Conservation (phyloP, 2,888 invertebrate genomes). For the Leptinotarsa rubiginosa region DNA sequence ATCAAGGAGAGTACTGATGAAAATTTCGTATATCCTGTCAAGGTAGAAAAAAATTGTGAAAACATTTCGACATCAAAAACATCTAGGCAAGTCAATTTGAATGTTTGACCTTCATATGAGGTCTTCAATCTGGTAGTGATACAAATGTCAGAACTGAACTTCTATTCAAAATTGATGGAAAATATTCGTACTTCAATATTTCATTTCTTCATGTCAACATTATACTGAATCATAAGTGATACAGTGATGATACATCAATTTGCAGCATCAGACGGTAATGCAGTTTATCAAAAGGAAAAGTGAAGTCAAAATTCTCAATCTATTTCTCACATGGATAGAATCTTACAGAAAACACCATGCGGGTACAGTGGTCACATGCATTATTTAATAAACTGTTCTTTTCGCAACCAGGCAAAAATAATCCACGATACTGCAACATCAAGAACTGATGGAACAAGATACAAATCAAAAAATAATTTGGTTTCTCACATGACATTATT, state of each 20-base stretch:
- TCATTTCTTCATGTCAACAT: not conserved
- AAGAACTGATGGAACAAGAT: too few relatives aligned
- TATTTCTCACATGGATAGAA: not conserved
- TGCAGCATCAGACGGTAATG: not conserved
- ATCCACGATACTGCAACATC: not conserved
- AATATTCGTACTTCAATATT: not conserved
- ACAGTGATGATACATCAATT: not conserved
- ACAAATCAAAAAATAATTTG: too few relatives aligned
- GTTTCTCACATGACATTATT: too few relatives aligned
- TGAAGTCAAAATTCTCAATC: not conserved
- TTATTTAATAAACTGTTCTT: not conserved
- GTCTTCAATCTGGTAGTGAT: not conserved
- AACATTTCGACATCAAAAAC: not conserved
- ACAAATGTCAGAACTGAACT: not conserved
- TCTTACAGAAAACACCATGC: not conserved
- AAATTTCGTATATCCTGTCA: not conserved
- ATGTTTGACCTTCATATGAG: conserved; percentile 2
- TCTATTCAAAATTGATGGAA: conserved; percentile 1
- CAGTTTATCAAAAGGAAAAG: not conserved
- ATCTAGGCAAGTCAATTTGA: conserved; percentile 1
- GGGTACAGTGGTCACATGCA: conserved; percentile 13
- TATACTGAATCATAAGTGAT: not conserved
- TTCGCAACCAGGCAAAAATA: not conserved
- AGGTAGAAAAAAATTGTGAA: conserved; percentile 9
- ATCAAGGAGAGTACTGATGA: not conserved